Evolutionary conservation across 2,888 invertebrate species (phyloP).

Genomic region (Trachelus tabidus): DNA sequence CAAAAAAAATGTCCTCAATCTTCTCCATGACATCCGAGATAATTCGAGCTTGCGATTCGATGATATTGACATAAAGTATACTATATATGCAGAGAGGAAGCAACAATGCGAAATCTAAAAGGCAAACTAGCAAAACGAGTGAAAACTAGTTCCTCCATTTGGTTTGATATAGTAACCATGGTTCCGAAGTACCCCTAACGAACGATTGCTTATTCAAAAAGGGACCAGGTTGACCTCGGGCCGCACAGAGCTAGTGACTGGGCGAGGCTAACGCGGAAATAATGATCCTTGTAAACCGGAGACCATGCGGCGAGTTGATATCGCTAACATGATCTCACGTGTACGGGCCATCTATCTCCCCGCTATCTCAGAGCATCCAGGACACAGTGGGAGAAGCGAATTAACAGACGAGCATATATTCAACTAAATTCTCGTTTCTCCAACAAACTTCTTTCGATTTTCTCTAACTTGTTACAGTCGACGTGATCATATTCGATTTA

Average conservation of each 20-base stretch:
- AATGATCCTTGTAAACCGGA: constrained; percentile 44
- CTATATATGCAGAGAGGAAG: neutral
- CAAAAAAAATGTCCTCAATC: too few species aligned
- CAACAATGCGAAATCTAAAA: neutral
- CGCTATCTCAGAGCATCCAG: constrained; percentile 14
- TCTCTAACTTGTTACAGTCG: neutral
- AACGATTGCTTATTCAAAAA: neutral
- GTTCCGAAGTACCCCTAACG: neutral
- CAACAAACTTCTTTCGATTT: neutral
- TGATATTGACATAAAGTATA: neutral
- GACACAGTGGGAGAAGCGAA: neutral
- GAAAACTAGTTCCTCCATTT: neutral
- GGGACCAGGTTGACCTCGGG: neutral
- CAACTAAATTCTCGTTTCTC: neutral
- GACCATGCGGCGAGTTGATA: constrained; percentile 26
- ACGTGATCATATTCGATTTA: too few species aligned
- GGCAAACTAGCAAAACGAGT: neutral
- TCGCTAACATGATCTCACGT: constrained; percentile 39
- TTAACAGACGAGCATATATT: neutral
- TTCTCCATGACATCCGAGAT: too few species aligned
- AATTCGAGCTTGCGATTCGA: neutral
- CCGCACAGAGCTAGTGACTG: constrained; percentile 12
- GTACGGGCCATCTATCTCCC: constrained; percentile 33
- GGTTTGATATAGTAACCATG: neutral
- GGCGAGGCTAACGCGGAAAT: constrained; percentile 42